Conservation (phyloP, 1,140 invertebrate species). For the Saxidomus purpurata region DNA sequence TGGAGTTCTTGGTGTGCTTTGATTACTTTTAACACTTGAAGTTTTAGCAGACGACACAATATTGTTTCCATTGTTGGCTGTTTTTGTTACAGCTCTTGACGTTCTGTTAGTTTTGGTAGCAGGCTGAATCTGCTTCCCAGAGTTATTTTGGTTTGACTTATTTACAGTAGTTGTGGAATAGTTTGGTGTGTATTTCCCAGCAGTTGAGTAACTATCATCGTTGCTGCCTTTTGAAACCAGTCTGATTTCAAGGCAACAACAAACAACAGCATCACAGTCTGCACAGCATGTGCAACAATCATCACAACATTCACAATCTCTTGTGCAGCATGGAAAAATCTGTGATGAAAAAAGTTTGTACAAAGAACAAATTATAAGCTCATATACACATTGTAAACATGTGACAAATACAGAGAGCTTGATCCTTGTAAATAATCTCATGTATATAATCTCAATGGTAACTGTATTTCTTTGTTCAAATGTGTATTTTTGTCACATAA, state of each 20-base stretch:
- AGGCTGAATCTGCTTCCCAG: neutral
- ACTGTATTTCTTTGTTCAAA: no score
- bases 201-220: neutral
- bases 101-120: neutral
- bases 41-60: neutral
- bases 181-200: neutral
- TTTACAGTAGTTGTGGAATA: neutral
- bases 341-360: neutral
- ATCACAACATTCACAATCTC: conserved; percentile 25
- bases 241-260: conserved; percentile 39
- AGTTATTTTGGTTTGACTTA: neutral
- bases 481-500: no score
- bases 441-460: no score
- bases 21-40: neutral
- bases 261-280: conserved; percentile 36
- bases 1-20: conserved; percentile 3
- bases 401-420: no score
- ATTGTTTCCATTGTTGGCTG: neutral
- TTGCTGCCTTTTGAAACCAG: conserved; percentile 9
- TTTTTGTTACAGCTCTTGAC: neutral
- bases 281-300: conserved; percentile 36
- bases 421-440: no score
- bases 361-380: neutral
- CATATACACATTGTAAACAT: no score
- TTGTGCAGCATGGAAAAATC: conserved; percentile 38